A percentile compares a stretch with the other conserved stretches of the same genome.
These are phyloP conservation scores for Cassiopea andromeda DNA, from an alignment of 30 jellyfish, hydroid and myxozoan genomes.

Conservation along the genomic window DNA sequence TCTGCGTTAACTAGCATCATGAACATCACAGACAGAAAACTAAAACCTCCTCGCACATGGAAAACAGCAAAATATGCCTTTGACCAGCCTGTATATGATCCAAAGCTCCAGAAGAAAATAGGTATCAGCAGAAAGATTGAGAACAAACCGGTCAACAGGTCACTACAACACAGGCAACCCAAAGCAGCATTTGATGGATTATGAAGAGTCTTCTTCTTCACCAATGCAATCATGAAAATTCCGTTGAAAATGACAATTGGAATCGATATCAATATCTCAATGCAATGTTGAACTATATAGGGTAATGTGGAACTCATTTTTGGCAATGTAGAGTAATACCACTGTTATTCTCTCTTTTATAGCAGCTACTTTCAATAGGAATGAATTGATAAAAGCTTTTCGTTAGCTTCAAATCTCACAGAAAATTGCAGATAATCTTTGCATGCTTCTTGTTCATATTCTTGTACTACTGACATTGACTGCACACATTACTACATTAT, in stretches of 20 bases:
- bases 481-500: too few relatives aligned
- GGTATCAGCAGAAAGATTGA: not conserved
- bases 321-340: too few relatives aligned
- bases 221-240: not conserved
- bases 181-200: not conserved
- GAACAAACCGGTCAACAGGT: not conserved
- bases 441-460: too few relatives aligned
- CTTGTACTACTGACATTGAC: too few relatives aligned
- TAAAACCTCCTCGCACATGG: not conserved
- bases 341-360: too few relatives aligned
- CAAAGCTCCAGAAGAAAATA: not conserved
- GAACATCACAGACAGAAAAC: slow-evolving; percentile 8
- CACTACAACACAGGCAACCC: not conserved
- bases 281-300: too few relatives aligned
- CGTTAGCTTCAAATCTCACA: too few relatives aligned
- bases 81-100: not conserved
- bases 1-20: slow-evolving; percentile 14
- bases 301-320: too few relatives aligned
- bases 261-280: not conserved
- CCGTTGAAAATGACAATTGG: not conserved
- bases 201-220: not conserved
- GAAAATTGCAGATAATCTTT: too few relatives aligned
- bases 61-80: not conserved
- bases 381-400: too few relatives aligned
- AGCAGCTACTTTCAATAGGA: too few relatives aligned